Percentiles rank a stretch among this genome's conserved stretches.
Conservation (phyloP, 1,140 invertebrate genomes). For the Copidosoma floridanum region DNA sequence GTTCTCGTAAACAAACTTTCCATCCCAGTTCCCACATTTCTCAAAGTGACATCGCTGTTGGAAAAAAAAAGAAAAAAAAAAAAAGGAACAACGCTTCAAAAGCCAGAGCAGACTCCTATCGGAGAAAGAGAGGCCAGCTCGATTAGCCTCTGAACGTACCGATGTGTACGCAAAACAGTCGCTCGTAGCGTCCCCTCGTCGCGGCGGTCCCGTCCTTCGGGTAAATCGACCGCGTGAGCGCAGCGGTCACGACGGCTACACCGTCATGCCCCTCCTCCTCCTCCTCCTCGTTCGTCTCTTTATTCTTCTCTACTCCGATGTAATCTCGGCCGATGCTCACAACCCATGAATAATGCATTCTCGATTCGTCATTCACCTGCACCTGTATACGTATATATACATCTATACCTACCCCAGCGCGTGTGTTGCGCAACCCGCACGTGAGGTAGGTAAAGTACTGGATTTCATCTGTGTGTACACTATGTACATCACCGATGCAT, state of each 20-base stretch:
- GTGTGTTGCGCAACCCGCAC: background rate
- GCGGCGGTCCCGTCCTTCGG: background rate
- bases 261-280: background rate
- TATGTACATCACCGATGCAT: too few species aligned
- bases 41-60: background rate
- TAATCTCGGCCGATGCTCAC: background rate
- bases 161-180: background rate
- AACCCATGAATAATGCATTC: constrained; percentile 17
- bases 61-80: background rate
- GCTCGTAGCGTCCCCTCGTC: background rate
- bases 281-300: background rate
- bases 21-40: background rate
- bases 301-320: background rate
- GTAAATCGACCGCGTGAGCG: too few species aligned
- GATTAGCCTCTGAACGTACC: background rate
- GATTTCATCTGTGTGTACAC: too few species aligned
- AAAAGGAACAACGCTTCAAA: background rate
- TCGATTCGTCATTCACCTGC: constrained; percentile 9
- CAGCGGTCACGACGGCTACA: too few species aligned
- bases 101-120: background rate
- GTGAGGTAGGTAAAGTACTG: too few species aligned
- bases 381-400: background rate
- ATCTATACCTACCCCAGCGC: background rate
- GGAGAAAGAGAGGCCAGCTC: background rate
- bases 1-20: background rate